These are phyloP conservation scores for Silurus meridionalis DNA, from an alignment of 2,113 vertebrate species.

Conservation along the genomic window DNA sequence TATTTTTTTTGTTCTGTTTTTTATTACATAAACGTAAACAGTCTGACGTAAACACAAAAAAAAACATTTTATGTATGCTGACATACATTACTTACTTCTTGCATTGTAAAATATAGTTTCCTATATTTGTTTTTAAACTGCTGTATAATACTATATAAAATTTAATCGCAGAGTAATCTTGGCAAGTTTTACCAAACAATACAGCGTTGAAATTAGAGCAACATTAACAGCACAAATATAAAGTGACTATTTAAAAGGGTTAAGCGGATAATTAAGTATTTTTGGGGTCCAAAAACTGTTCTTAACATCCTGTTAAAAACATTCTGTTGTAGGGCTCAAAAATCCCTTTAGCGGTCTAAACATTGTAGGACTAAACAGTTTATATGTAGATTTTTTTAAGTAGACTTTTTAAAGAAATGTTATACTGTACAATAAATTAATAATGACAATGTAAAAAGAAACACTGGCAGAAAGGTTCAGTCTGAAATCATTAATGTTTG, in stretches of 20 bases:
- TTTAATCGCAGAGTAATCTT: not conserved
- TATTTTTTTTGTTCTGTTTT: too few relatives aligned
- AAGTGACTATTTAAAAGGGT: not conserved
- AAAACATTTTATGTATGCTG: too few relatives aligned
- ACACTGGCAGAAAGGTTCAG: not conserved
- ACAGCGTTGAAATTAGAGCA: not conserved
- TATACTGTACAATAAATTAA: not conserved
- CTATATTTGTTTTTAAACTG: not conserved
- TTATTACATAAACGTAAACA: too few relatives aligned
- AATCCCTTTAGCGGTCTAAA: not conserved
- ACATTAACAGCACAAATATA: not conserved
- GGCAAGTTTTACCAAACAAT: not conserved
- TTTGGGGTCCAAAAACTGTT: not conserved
- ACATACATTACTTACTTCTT: not conserved
- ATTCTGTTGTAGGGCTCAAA: not conserved
- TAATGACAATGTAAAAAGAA: not conserved
- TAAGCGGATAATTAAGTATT: not conserved
- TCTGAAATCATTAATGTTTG: not conserved
- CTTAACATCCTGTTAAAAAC: not conserved
- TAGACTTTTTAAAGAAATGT: not conserved
- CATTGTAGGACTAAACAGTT: not conserved
- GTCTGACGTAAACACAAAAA: too few relatives aligned
- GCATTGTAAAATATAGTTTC: not conserved
- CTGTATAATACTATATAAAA: not conserved
- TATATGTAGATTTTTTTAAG: not conserved